These are phyloP conservation scores for Stomorhina lunata DNA, from an alignment of 2,888 invertebrate species.

Conservation along the genomic window DNA sequence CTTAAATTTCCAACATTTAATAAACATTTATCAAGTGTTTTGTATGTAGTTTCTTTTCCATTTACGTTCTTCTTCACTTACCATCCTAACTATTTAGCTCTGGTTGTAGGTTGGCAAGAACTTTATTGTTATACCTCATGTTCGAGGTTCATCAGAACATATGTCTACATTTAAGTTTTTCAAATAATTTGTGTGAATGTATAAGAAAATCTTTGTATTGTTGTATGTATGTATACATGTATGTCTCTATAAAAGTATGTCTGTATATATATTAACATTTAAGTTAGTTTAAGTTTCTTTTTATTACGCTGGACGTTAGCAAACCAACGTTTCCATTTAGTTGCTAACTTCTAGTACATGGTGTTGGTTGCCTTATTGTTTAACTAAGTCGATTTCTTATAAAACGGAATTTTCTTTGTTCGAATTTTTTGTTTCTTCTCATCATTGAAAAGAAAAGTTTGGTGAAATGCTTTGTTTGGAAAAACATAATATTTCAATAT, in stretches of 20 bases:
- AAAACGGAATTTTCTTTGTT: background rate
- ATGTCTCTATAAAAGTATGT: background rate
- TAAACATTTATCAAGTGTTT: conserved; percentile 35
- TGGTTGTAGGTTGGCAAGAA: conserved; percentile 20
- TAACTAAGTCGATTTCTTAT: background rate
- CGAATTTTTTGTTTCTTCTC: background rate
- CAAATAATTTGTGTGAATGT: background rate
- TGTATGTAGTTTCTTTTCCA: background rate
- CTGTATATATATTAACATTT: background rate
- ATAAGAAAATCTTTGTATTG: background rate
- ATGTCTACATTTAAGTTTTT: too few species aligned
- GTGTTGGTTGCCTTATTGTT: conserved; percentile 46
- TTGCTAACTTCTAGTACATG: conserved; percentile 41
- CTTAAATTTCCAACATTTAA: background rate
- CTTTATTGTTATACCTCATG: background rate
- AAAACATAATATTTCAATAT: background rate
- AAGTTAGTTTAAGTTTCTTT: conserved; percentile 17
- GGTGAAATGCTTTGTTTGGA: background rate
- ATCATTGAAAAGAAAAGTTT: background rate
- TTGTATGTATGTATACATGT: background rate
- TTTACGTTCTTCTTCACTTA: conserved; percentile 6
- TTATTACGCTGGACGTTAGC: conserved; percentile 56
- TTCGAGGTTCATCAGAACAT: too few species aligned
- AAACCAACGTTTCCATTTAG: conserved; percentile 49
- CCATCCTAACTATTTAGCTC: conserved; percentile 39